Percentiles rank a stretch among this genome's conserved stretches.
phyloP scores from a whole-genome alignment of 1,140 invertebrate species.

The Apis cerana region DNA sequence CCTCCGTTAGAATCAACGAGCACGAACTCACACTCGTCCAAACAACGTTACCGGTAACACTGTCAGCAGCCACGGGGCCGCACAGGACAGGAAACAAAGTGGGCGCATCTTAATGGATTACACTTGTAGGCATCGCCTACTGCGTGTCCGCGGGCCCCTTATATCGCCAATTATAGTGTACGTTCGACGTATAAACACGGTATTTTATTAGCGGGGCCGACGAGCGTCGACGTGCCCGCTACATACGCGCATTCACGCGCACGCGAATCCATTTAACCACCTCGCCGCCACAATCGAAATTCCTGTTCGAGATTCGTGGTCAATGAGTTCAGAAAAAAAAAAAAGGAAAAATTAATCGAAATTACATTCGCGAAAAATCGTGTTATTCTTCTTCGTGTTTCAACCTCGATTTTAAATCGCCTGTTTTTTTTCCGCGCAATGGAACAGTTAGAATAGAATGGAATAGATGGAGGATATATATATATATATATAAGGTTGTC shows the following conservation, averaged over 20 bases:
- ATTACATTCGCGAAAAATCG: too few species aligned
- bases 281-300: conserved; percentile 11
- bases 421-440: too few species aligned
- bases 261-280: conserved; percentile 33
- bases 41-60: conserved; percentile 24
- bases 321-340: not conserved
- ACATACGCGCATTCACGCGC: conserved; percentile 14
- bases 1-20: not conserved
- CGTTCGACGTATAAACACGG: conserved; percentile 69
- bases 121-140: conserved; percentile 71
- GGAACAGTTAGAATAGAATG: too few species aligned
- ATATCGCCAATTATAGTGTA: conserved; percentile 72
- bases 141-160: conserved; percentile 47
- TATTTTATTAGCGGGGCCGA: conserved; percentile 63
- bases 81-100: conserved; percentile 60
- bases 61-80: conserved; percentile 29
- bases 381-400: too few species aligned
- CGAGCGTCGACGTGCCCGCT: conserved; percentile 28
- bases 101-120: conserved; percentile 71
- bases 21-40: not conserved
- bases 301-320: not conserved
- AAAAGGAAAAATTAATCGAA: too few species aligned
- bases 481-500: too few species aligned
- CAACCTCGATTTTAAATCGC: not conserved
- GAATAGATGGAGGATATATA: too few species aligned